Conservation (phyloP, 2,888 invertebrate species). For the Mythimna lalbum region DNA sequence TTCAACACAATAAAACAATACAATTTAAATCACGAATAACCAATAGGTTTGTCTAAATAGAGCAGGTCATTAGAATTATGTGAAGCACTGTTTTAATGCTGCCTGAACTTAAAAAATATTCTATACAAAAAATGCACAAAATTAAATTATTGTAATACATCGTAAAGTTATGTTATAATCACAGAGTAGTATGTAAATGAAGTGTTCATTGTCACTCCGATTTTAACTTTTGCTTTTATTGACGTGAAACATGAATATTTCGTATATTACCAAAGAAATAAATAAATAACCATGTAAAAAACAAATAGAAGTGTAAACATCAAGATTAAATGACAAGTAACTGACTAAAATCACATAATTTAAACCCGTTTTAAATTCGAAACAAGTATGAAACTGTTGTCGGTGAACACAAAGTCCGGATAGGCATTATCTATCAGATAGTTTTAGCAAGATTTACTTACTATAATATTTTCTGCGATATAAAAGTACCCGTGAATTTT, state of each 20-base stretch:
- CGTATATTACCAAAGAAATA: neutral
- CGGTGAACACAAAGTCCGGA: neutral
- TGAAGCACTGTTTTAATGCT: neutral
- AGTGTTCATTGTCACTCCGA: neutral
- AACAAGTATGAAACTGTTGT: neutral
- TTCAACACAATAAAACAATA: neutral
- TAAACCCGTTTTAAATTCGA: conserved; percentile 9
- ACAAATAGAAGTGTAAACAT: conserved; percentile 8
- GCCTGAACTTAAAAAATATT: neutral
- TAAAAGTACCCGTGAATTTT: neutral
- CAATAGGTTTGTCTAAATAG: neutral
- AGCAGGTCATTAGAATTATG: neutral
- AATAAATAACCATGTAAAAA: neutral
- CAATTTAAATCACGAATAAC: conserved; percentile 2
- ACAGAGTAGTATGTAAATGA: conserved; percentile 1
- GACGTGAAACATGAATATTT: neutral
- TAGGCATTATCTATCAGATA: conserved; percentile 1
- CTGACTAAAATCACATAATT: conserved; percentile 5
- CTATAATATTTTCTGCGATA: neutral
- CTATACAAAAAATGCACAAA: neutral
- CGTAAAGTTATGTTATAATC: conserved; percentile 1
- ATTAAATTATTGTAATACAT: neutral
- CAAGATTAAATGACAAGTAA: conserved; percentile 17
- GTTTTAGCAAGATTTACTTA: neutral
- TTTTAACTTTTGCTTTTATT: neutral